phyloP scores from a whole-genome alignment of 2,113 vertebrate genomes.

The Gadus chalcogrammus region DNA sequence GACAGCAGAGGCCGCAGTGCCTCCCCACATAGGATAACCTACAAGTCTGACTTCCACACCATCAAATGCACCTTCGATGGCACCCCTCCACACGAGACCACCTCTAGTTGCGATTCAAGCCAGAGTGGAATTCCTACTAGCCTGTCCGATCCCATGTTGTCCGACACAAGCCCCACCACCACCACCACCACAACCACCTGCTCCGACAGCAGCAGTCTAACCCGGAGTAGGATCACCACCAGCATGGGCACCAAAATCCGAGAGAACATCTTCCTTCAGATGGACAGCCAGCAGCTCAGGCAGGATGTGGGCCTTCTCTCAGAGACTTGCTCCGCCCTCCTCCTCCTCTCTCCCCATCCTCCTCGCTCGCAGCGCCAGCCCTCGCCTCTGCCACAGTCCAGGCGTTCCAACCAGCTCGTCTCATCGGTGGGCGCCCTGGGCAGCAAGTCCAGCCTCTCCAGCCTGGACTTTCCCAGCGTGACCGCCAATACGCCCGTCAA shows the following conservation, averaged over 20 bases:
- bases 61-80: conserved; percentile 88
- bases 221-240: conserved; percentile 75
- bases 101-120: conserved; percentile 9
- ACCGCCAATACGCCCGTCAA: conserved; percentile 45
- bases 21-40: conserved; percentile 88
- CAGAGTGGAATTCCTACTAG: conserved; percentile 30
- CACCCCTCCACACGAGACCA: conserved; percentile 38
- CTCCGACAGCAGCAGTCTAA: conserved; percentile 40
- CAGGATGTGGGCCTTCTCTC: conserved; percentile 52
- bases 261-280: conserved; percentile 87
- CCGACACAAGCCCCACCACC: conserved; percentile 12
- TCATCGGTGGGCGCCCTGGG: conserved; percentile 65
- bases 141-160: conserved; percentile 41
- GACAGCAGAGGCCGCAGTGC: conserved; percentile 85
- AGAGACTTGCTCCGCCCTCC: conserved; percentile 15
- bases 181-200: neutral
- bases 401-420: neutral
- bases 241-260: conserved; percentile 84
- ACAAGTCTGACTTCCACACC: conserved; percentile 86
- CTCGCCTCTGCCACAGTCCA: conserved; percentile 36
- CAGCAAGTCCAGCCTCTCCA: conserved; percentile 58
- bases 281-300: conserved; percentile 75
- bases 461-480: conserved; percentile 50
- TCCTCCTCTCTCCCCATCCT: conserved; percentile 27
- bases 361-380: conserved; percentile 28